These are phyloP conservation scores for Gymnoscopelus braueri DNA, from an alignment of 2,797 vertebrate species.

Conservation along the genomic window DNA sequence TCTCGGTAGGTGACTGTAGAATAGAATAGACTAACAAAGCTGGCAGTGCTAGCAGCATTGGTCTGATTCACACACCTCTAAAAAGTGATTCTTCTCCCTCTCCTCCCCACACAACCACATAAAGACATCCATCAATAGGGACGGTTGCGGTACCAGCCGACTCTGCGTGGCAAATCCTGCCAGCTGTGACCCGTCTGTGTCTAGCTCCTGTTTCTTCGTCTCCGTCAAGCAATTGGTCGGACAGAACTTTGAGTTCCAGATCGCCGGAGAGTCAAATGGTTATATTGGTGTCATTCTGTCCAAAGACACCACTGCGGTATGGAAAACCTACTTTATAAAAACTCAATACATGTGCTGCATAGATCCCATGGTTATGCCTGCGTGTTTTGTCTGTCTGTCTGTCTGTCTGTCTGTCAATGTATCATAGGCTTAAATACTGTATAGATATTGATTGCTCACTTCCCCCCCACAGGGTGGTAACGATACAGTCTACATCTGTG, in stretches of 20 bases:
- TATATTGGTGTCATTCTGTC: constrained; percentile 35
- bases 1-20: constrained; percentile 28
- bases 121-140: neutral
- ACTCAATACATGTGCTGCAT: too few species aligned
- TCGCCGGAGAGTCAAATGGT: constrained; percentile 43
- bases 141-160: rapidly evolving
- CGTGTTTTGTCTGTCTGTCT: too few species aligned
- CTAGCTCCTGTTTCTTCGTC: constrained; percentile 36
- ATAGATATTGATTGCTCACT: neutral
- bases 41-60: neutral
- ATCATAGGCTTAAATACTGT: too few species aligned
- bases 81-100: neutral
- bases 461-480: constrained; percentile 3
- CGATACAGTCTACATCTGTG: neutral
- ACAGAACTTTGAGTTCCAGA: constrained; percentile 7
- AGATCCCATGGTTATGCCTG: too few species aligned
- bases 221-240: rapidly evolving
- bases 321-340: neutral
- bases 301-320: rapidly evolving
- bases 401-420: neutral
- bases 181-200: neutral
- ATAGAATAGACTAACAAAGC: neutral
- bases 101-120: constrained; percentile 3
- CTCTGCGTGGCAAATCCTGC: constrained; percentile 43
- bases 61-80: too few species aligned